A percentile compares a stretch with the other conserved stretches of the same genome.
Evolutionary conservation across 35 echinoderm and acorn worm species (phyloP).

Genomic region (Strongylocentrotus purpuratus): DNA sequence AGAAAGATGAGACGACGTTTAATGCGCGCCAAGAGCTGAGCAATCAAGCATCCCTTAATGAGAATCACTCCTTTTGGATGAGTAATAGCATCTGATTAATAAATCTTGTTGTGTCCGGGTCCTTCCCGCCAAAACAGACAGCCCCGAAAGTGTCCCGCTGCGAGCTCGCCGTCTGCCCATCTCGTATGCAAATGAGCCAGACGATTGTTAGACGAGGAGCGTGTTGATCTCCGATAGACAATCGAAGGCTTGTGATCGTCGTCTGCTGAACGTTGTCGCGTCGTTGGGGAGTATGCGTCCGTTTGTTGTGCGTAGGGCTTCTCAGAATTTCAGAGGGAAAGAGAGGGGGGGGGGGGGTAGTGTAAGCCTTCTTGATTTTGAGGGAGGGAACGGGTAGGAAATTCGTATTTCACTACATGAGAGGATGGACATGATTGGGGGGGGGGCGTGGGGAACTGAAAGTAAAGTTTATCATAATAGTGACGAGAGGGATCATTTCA

Average conservation of each 20-base stretch:
- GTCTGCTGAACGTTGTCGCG: background rate
- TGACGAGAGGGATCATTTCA: no score
- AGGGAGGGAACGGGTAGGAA: background rate
- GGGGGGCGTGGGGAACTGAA: background rate
- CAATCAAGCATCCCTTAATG: background rate
- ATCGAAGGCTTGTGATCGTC: background rate
- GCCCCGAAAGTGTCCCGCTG: background rate
- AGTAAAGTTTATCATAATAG: background rate
- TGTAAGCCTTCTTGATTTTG: background rate
- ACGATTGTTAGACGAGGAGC: background rate
- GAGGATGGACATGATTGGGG: background rate
- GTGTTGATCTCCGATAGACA: background rate
- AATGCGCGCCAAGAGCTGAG: background rate
- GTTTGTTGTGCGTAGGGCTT: background rate
- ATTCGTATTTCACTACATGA: background rate
- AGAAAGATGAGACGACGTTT: background rate
- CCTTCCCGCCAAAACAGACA: background rate
- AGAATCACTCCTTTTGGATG: background rate
- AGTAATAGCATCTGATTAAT: background rate
- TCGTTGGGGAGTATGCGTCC: background rate
- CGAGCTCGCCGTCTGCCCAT: background rate
- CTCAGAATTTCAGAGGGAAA: background rate
- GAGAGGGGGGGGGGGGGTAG: no score
- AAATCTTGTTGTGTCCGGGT: background rate
- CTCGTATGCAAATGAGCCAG: constrained; percentile 5